Conservation (phyloP, 1,140 invertebrate species). For the Solenopsis invicta region DNA sequence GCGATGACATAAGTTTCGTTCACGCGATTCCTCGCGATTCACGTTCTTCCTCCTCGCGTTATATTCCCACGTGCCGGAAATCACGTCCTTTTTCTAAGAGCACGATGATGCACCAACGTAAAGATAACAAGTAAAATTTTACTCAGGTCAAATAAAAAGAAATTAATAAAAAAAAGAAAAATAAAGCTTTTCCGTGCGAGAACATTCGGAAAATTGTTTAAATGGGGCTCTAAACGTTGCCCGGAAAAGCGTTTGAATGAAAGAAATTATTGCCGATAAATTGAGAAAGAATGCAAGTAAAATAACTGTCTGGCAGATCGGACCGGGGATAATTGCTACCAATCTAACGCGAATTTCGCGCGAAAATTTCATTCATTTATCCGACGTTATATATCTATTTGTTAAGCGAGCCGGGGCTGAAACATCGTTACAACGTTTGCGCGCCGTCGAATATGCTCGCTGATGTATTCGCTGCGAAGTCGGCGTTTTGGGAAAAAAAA, state of each 20-base stretch:
- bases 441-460: slow-evolving; percentile 11
- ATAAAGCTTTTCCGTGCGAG: background rate
- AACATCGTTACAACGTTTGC: slow-evolving; percentile 38
- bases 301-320: slow-evolving; percentile 44
- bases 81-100: background rate
- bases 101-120: no score
- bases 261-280: slow-evolving; percentile 57
- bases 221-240: background rate
- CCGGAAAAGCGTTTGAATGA: slow-evolving; percentile 25
- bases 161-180: background rate
- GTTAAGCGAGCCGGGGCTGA: slow-evolving; percentile 17
- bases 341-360: slow-evolving; percentile 35
- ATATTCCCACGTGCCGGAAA: background rate
- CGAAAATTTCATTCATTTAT: slow-evolving; percentile 61
- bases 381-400: slow-evolving; percentile 45
- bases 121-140: no score
- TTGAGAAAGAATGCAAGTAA: slow-evolving; percentile 54
- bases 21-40: background rate
- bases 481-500: background rate
- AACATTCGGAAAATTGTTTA: slow-evolving; percentile 17
- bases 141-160: no score
- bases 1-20: slow-evolving; percentile 18
- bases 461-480: slow-evolving; percentile 30
- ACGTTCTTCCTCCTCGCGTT: background rate
- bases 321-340: slow-evolving; percentile 35